A percentile compares a stretch with the other conserved stretches of the same genome.
Evolutionary conservation across 1,140 invertebrate species (phyloP).

Genomic region (Diabrotica undecimpunctata): DNA sequence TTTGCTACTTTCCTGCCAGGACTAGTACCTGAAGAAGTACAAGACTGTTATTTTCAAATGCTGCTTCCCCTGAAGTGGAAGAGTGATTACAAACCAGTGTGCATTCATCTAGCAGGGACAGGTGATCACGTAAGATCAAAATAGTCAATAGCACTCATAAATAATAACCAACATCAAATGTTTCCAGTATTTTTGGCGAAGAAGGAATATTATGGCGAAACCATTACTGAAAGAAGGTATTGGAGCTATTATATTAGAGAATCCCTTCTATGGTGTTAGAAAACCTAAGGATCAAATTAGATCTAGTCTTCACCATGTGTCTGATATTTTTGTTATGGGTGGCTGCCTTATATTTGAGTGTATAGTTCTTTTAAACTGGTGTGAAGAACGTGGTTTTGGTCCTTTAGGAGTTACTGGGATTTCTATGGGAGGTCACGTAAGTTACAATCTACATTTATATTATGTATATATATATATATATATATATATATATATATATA

Average conservation of each 20-base stretch:
- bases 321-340: conserved; percentile 99
- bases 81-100: conserved; percentile 73
- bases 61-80: conserved; percentile 80
- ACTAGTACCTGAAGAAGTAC: conserved; percentile 79
- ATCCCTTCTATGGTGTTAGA: conserved; percentile 92
- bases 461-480: no score
- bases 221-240: conserved; percentile 91
- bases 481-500: no score
- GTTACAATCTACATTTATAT: no score
- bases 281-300: conserved; percentile 90
- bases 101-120: conserved; percentile 93
- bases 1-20: conserved; percentile 78
- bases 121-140: conserved; percentile 87
- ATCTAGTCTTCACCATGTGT: conserved; percentile 91
- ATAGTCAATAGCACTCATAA: conserved; percentile 6
- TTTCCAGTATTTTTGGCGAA: conserved; percentile 85
- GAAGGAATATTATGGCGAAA: conserved; percentile 85
- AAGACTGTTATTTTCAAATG: conserved; percentile 80
- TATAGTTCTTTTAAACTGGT: conserved; percentile 90
- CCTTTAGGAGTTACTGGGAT: conserved; percentile 93
- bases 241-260: conserved; percentile 92
- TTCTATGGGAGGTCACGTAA: conserved; percentile 99
- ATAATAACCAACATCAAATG: conserved; percentile 20
- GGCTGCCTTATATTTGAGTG: conserved; percentile 93
- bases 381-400: conserved; percentile 79